Evolutionary conservation across 2,797 vertebrate genomes (phyloP).

Genomic region (Aplochiton taeniatus): DNA sequence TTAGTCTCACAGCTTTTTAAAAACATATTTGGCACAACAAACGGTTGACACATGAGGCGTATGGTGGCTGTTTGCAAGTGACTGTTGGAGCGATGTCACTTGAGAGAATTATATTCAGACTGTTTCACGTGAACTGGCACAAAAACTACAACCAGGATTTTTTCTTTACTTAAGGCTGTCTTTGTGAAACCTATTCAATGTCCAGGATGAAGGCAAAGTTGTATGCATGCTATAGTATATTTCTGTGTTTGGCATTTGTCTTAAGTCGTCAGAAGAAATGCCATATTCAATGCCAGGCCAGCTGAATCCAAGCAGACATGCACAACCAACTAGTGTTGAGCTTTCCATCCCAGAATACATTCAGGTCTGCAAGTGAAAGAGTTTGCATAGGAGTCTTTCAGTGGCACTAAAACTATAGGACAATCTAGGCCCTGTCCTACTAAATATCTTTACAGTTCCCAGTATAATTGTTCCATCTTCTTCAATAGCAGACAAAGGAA

Average conservation of each 20-base stretch:
- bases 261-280: constrained; percentile 14
- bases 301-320: constrained; percentile 16
- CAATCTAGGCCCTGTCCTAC: constrained; percentile 8
- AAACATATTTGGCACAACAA: constrained; percentile 43
- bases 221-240: neutral
- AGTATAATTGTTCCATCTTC: constrained; percentile 34
- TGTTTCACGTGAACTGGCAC: neutral
- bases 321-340: constrained; percentile 7
- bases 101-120: constrained; percentile 7
- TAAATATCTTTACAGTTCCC: constrained; percentile 1
- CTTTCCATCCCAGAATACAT: constrained; percentile 39
- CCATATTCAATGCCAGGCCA: constrained; percentile 1
- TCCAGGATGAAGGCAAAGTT: neutral
- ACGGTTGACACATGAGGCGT: constrained; percentile 7
- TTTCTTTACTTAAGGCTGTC: neutral
- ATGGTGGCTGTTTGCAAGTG: constrained; percentile 22
- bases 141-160: constrained; percentile 1
- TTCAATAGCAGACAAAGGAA: constrained; percentile 39
- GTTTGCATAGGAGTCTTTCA: constrained; percentile 57
- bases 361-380: constrained; percentile 34
- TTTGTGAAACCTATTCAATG: neutral
- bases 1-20: constrained; percentile 26
- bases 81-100: constrained; percentile 11
- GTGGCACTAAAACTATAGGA: constrained; percentile 27
- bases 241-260: constrained; percentile 6